Evolutionary conservation across 1,140 invertebrate genomes (phyloP).

Genomic region (Homalodisca vitripennis): DNA sequence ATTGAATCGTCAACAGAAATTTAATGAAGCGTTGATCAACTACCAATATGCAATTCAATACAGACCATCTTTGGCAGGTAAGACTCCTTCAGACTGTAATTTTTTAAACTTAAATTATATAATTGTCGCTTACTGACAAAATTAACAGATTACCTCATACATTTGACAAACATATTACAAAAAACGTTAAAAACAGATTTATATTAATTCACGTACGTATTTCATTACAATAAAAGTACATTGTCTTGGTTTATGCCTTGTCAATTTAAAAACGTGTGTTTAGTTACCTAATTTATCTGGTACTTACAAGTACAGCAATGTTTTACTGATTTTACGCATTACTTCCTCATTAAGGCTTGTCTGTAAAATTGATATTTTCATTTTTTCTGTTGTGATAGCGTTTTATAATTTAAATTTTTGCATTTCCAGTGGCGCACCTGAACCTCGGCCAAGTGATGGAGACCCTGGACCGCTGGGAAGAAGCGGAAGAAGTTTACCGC

Average conservation of each 20-base stretch:
- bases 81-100: too few species aligned
- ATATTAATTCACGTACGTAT: too few species aligned
- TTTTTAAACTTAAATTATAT: too few species aligned
- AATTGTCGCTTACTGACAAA: too few species aligned
- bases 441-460: conserved; percentile 88
- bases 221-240: too few species aligned
- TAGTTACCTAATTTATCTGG: background rate
- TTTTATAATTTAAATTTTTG: too few species aligned
- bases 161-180: too few species aligned
- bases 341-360: background rate
- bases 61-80: conserved; percentile 90
- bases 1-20: conserved; percentile 84
- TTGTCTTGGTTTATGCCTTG: too few species aligned
- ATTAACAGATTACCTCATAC: too few species aligned
- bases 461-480: conserved; percentile 73
- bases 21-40: conserved; percentile 85
- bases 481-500: conserved; percentile 79
- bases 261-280: too few species aligned
- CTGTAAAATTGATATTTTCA: background rate
- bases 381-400: background rate
- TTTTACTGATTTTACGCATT: background rate
- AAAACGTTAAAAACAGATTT: too few species aligned
- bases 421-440: conserved; percentile 88
- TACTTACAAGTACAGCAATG: background rate
- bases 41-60: conserved; percentile 92